Percentiles rank a stretch among this genome's conserved stretches.
Evolutionary conservation across 2,888 invertebrate species (phyloP).

Genomic region (Tineola bisselliella): DNA sequence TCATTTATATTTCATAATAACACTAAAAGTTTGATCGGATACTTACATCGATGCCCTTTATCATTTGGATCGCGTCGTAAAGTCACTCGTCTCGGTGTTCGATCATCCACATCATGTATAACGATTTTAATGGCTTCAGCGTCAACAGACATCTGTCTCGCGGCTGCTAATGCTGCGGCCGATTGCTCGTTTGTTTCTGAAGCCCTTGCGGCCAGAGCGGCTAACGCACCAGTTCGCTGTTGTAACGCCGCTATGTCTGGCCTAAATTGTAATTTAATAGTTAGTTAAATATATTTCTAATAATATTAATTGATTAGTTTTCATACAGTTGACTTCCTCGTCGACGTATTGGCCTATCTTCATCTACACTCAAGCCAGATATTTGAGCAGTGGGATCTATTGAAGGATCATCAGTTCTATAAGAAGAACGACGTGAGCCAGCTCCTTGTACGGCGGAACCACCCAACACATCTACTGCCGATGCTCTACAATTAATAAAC

Average conservation of each 20-base stretch:
- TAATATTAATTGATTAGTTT: background rate
- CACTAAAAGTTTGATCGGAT: background rate
- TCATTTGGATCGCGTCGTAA: constrained; percentile 82
- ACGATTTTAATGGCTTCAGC: constrained; percentile 93
- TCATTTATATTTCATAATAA: background rate
- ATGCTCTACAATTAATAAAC: constrained; percentile 62
- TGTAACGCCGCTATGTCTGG: constrained; percentile 78
- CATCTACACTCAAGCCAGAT: constrained; percentile 72
- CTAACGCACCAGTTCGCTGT: constrained; percentile 67
- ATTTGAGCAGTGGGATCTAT: constrained; percentile 66
- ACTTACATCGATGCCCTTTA: constrained; percentile 84
- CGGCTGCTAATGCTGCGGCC: constrained; percentile 70
- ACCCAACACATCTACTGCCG: constrained; percentile 83
- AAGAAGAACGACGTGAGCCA: constrained; percentile 70
- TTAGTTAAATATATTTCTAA: background rate
- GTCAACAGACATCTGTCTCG: constrained; percentile 87
- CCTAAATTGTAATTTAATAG: constrained; percentile 41
- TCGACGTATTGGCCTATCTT: constrained; percentile 78
- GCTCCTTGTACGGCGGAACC: constrained; percentile 42
- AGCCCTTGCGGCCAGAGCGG: constrained; percentile 44
- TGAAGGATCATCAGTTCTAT: constrained; percentile 67
- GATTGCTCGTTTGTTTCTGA: constrained; percentile 48
- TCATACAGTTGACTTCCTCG: constrained; percentile 86
- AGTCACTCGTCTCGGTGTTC: constrained; percentile 77
- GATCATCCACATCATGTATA: constrained; percentile 90